Evolutionary conservation across 2,797 vertebrate species (phyloP), one percentile per base, ranked within the genome.

Genomic region (Okamejei kenojei): DNA sequence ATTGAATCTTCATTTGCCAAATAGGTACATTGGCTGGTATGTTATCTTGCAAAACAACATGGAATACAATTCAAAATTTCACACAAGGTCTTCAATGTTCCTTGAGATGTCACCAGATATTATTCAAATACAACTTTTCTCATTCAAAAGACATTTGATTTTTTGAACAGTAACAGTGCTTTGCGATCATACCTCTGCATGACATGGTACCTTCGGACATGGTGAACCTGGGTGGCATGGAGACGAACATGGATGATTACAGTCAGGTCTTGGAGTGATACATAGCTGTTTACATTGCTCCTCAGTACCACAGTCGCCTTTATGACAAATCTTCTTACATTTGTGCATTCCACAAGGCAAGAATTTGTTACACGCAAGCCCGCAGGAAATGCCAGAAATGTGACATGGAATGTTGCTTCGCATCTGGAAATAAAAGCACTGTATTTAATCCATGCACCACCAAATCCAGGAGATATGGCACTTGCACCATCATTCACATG

Each of bases 331-430:
- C 76, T 97, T 98, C 94, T 96, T 97, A 95, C 99, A 99, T 95
- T 95, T 97, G 96, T 99, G 99, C 96, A 96, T 97, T 88, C 97
- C 97, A 93, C 99, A 99, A 0, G 96, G 96, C 94, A 99, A 96
- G 3, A 93, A 93, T 84, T 98, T 97, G 94, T 97, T 97, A 94
- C 99, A 99, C 0, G 96, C 96, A 94, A 99, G 97, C 93, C 99
- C 99, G 0, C 99, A 99, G 5, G 99, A 99, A 94, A 99, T 99
- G 94, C 99, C 98, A 94, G 97, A 97, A 94, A 99, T 97, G 94
- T 99, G 98, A 95, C 99, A 99, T 0, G 98, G 97, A 96, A 99
- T 99, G 96, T 99, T 99, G 96, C 97, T 99, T 94, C 99, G 97
- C 97, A 98, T 96, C 98, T 99, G 95, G 38, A 94, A 95, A 74